A percentile compares a stretch with the other conserved stretches of the same genome.
These are phyloP conservation scores for Enteromius fasciolatus DNA, from an alignment of 2,797 vertebrate species.

Conservation along the genomic window DNA sequence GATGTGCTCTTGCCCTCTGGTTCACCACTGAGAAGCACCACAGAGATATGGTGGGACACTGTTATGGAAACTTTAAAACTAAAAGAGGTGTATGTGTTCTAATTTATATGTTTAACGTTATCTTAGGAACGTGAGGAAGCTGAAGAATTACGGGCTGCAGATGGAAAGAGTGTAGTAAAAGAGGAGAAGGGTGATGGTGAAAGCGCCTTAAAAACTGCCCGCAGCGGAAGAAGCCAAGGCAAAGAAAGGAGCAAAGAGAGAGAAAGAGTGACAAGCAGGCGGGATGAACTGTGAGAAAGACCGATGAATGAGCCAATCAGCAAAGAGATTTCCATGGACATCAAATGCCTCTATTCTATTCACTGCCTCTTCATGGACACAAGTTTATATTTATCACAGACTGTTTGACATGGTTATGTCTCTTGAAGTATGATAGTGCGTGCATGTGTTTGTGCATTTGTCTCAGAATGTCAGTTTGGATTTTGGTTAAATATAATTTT, in stretches of 20 bases:
- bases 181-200: conserved; percentile 63
- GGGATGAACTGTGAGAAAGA: conserved; percentile 76
- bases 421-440: conserved; percentile 9
- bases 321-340: conserved; percentile 13
- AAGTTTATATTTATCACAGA: conserved; percentile 18
- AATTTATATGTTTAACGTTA: not conserved
- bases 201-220: conserved; percentile 36
- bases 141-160: conserved; percentile 73
- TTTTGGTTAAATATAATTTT: not conserved
- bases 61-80: not conserved
- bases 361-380: conserved; percentile 9
- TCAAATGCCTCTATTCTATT: not conserved
- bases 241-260: conserved; percentile 70
- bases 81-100: not conserved
- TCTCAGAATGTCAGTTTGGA: conserved; percentile 11
- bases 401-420: conserved; percentile 8
- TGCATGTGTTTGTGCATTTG: not conserved
- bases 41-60: conserved; percentile 87
- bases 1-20: conserved; percentile 91
- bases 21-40: conserved; percentile 89
- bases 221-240: conserved; percentile 74
- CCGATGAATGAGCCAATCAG: conserved; percentile 25
- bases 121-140: conserved; percentile 87
- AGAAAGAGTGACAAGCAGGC: conserved; percentile 68
- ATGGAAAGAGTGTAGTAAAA: conserved; percentile 67